Conservation (phyloP, 2,797 vertebrate genomes). For the Cryptoblepharus egeriae region DNA sequence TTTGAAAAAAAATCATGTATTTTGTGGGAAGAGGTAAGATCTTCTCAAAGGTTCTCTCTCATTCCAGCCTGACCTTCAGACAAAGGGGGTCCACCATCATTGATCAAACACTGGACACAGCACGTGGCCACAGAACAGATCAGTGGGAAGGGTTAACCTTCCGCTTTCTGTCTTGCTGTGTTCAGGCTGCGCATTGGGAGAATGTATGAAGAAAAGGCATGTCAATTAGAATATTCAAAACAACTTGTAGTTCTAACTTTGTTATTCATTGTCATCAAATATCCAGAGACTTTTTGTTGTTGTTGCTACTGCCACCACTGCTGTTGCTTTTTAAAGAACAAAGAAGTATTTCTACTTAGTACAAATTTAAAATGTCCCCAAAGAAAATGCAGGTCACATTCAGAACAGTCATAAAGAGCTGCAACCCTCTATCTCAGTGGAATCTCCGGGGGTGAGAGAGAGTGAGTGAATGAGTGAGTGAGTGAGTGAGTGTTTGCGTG, state of each 20-base stretch:
- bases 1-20: too few relatives aligned
- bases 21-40: too few relatives aligned
- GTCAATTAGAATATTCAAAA: not conserved
- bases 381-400: constrained; percentile 46
- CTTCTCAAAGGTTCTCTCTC: too few relatives aligned
- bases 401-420: constrained; percentile 31
- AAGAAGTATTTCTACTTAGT: not conserved
- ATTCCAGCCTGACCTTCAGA: too few relatives aligned
- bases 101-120: too few relatives aligned
- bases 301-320: too few relatives aligned
- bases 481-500: too few relatives aligned
- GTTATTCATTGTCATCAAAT: constrained; percentile 41
- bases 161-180: too few relatives aligned
- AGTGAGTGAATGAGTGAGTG: constrained; percentile 41
- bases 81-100: too few relatives aligned
- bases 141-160: too few relatives aligned
- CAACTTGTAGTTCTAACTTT: not conserved
- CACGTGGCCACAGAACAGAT: too few relatives aligned
- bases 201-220: not conserved
- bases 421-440: constrained; percentile 43
- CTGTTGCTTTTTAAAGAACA: not conserved
- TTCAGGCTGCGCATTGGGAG: too few relatives aligned
- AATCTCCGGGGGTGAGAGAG: constrained; percentile 35
- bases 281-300: not conserved
- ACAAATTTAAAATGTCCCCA: constrained; percentile 14